Evolutionary conservation across 2,797 vertebrate species (phyloP).

Genomic region (Brotula barbata): DNA sequence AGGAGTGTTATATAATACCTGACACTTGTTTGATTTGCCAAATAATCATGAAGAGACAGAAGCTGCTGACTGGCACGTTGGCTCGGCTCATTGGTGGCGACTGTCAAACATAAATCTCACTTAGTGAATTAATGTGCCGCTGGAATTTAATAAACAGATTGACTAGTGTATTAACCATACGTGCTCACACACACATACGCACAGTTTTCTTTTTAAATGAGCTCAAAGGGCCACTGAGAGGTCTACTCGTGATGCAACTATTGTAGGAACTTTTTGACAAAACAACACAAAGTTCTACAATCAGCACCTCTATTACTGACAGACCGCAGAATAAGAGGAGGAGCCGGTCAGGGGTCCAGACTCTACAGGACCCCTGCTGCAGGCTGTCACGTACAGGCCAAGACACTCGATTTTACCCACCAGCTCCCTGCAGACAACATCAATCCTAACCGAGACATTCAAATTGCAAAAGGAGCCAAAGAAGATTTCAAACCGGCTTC

Average conservation of each 20-base stretch:
- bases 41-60: constrained; percentile 38
- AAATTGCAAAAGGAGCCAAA: constrained; percentile 16
- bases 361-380: constrained; percentile 7
- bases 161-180: constrained; percentile 21
- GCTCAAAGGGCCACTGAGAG: not conserved
- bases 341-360: constrained; percentile 3
- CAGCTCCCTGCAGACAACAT: constrained; percentile 9
- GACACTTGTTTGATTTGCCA: constrained; percentile 34
- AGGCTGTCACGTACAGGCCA: constrained; percentile 41
- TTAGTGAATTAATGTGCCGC: constrained; percentile 27
- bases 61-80: constrained; percentile 26
- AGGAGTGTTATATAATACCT: constrained; percentile 10
- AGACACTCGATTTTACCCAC: constrained; percentile 15
- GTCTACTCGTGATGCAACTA: no score
- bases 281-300: not conserved
- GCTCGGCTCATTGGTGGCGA: constrained; percentile 14
- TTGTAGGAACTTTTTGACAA: not conserved
- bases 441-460: constrained; percentile 3
- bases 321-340: no score
- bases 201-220: not conserved
- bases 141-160: constrained; percentile 24
- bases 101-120: constrained; percentile 53
- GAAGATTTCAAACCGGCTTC: constrained; percentile 22
- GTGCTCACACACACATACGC: not conserved
- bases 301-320: not conserved